Evolutionary conservation across 2,797 vertebrate genomes (phyloP).

Genomic region (Catharus ustulatus): DNA sequence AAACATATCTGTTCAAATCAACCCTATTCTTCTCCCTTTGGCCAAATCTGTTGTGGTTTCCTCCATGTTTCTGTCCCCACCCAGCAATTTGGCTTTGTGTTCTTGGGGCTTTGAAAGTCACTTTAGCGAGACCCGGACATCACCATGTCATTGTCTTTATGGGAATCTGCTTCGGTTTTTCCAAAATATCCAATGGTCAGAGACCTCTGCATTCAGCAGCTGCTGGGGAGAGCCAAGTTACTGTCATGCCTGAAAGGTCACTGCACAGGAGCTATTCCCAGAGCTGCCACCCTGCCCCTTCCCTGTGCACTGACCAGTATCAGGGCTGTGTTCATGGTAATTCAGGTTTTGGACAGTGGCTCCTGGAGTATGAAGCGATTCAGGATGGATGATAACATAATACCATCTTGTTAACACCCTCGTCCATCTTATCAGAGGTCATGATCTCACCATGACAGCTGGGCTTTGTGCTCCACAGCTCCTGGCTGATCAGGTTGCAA

Average conservation of each 20-base stretch:
- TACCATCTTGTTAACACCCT: background rate
- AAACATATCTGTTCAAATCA: background rate
- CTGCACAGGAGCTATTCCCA: background rate
- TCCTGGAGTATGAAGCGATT: background rate
- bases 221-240: background rate
- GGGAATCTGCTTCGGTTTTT: background rate
- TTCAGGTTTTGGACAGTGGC: background rate
- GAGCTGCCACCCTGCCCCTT: background rate
- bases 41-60: background rate
- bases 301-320: background rate
- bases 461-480: background rate
- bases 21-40: background rate
- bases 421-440: conserved; percentile 26
- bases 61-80: background rate
- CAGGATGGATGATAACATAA: background rate
- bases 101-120: background rate
- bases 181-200: background rate
- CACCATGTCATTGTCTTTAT: background rate
- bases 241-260: background rate
- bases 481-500: background rate
- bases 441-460: background rate
- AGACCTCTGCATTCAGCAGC: background rate
- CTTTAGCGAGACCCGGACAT: background rate
- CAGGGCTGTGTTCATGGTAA: background rate
- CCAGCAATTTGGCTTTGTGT: background rate